Percentiles rank a stretch among this genome's conserved stretches.
phyloP scores from a whole-genome alignment of 2,113 vertebrate genomes.

The Campylomormyrus numenius region DNA sequence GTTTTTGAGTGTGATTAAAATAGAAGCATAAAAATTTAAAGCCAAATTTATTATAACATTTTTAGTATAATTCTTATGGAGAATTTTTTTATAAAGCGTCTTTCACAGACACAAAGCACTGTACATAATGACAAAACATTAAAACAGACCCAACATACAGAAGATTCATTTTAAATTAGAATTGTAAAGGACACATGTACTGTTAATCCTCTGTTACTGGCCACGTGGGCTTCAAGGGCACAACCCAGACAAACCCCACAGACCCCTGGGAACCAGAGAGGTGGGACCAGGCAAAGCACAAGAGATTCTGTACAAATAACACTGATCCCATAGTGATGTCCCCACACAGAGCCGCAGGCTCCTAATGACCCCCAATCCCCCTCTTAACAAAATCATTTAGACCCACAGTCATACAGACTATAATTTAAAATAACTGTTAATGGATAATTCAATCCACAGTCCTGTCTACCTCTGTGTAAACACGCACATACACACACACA shows the following conservation, averaged over 20 bases:
- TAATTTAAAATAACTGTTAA: background rate
- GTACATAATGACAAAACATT: background rate
- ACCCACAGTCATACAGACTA: background rate
- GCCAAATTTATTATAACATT: background rate
- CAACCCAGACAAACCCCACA: background rate
- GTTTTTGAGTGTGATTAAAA: background rate
- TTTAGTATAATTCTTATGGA: background rate
- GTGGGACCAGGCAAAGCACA: background rate
- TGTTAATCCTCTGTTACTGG: background rate
- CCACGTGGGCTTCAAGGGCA: background rate
- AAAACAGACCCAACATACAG: background rate
- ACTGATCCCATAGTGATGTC: background rate
- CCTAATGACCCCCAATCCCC: background rate
- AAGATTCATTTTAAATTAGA: background rate
- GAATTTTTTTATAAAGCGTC: background rate
- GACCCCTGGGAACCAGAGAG: background rate
- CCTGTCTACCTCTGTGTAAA: background rate
- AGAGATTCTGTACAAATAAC: background rate
- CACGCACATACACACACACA: background rate
- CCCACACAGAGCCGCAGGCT: background rate
- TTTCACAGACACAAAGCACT: background rate
- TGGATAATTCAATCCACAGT: background rate
- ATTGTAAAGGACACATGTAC: background rate
- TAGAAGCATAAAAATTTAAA: background rate
- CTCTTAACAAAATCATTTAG: background rate